Evolutionary conservation across 2,113 vertebrate genomes (phyloP), one percentile per base, ranked within the genome.

Genomic region (Thunnus maccoyii): DNA sequence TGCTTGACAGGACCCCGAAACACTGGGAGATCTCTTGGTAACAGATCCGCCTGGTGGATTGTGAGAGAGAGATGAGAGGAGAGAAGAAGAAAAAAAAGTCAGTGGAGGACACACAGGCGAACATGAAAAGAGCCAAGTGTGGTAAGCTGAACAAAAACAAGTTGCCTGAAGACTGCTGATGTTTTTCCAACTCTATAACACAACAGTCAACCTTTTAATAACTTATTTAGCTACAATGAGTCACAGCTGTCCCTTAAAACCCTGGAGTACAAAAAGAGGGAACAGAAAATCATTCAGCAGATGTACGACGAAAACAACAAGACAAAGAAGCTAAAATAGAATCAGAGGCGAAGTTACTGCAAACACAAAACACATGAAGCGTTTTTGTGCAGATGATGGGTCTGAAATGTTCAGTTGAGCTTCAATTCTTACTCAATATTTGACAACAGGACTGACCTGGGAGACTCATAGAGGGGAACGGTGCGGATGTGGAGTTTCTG

Each of bases 401-500:
- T 22, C 46, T 78, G 10, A 77, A 77, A 20, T 22, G 30, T 52
- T 73, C 7, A 20, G 36, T 41, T 57, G 2, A 22, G 52, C 12
- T 36, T 73, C 14, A 64, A 12, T 46, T 68, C 6, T 32, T 22
- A 22, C 27, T 75, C 44, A 48, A 22, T 70, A n/a, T 64, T 30
- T 62, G 48, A 60, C 3, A 16, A 25, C 11, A 15, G 2, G 5
- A 78, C 94, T 95, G 80, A 99, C 98, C 97, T 99, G 76, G 98
- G 98, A 0, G 98, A 99, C 68, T 99, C 98, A 0, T 96, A 98
- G 67, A 99, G 97, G 0, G 98, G 98, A 22, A 99, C 98, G 0
- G 98, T 99, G 76, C 98, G 97, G 83, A 99, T 99, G 88, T 99
- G 98, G 30, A 99, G 96, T 85, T 99, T 99, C 95, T 99, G 98